phyloP scores from a whole-genome alignment of 2,797 vertebrate genomes.

The Chrosomus eos region DNA sequence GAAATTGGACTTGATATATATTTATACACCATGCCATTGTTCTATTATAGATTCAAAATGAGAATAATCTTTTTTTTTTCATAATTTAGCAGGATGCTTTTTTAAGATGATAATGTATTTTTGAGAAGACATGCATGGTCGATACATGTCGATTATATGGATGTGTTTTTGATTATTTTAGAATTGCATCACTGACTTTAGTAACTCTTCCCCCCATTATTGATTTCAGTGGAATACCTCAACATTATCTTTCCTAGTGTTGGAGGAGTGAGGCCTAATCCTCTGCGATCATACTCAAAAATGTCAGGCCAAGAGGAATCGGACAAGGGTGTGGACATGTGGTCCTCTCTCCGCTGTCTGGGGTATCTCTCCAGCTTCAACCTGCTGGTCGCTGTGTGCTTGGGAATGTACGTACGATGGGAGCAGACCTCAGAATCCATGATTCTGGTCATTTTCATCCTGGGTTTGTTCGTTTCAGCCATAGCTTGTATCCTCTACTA shows the following conservation, averaged over 20 bases:
- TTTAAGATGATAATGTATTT: neutral
- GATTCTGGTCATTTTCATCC: constrained; percentile 96
- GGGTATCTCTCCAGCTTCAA: constrained; percentile 93
- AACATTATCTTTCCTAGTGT: neutral
- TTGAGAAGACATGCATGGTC: neutral
- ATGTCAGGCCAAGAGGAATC: constrained; percentile 85
- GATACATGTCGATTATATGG: neutral
- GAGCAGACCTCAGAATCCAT: constrained; percentile 89
- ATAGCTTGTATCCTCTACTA: constrained; percentile 97
- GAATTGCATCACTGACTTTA: neutral
- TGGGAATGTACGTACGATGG: constrained; percentile 96
- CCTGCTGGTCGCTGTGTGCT: constrained; percentile 90
- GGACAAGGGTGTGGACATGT: constrained; percentile 86
- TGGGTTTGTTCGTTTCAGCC: constrained; percentile 94
- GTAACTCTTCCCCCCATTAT: neutral
- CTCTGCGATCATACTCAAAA: constrained; percentile 75
- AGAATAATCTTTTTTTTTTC: neutral
- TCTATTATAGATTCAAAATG: neutral
- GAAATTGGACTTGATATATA: neutral
- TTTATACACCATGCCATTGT: neutral
- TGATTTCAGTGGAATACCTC: neutral
- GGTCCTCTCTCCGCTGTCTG: constrained; percentile 89
- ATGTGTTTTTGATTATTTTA: neutral
- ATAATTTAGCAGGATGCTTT: neutral
- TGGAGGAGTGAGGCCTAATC: constrained; percentile 11